Base-by-base conservation (phyloP, 2,888 invertebrate genomes). In the Ornithoptera alexandrae region DNA sequence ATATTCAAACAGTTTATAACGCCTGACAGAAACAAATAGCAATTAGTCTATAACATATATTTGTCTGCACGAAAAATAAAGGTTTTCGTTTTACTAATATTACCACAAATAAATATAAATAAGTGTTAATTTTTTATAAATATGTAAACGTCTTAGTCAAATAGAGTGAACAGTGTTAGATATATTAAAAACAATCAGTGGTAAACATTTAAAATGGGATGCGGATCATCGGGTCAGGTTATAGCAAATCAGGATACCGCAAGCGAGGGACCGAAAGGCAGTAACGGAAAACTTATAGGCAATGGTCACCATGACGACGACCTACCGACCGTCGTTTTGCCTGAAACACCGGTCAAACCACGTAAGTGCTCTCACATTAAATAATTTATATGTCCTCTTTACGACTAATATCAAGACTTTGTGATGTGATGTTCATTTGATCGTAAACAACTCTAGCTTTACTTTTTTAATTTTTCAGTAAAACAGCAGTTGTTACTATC, bases 261-360 rank as follows among this genome's bases (percentile, higher is more conserved):
- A 5, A 61, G 70, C 73, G 58, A 82, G 75, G 62, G 83, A 78
- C 56, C 65, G 75, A 36, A 70, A 39, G 66, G 67, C n/a, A 74
- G 76, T 1, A 84, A 86, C 62, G 86, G 83, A 20, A 74, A 73
- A 18, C 71, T 79, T 4, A 71, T 75, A n/a, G 74, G 76, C 2
- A 81, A 82, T 5, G 80, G 80, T 4, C 78, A 82, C 24, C 78
- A 72, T 30, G 73, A 87, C 30, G 75, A 78, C 61, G 89, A 90
- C 62, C 66, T 92, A 50, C 88, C 92, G 0, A 91, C 92, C 0
- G 87, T 90, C 1, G 82, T 91, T 10, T 73, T 92, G n/a, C 89
- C 92, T 0, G 93, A 93, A 0, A 86, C 91, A 0, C 90, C 90
- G 0, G 77, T 90, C 0, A 92, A 91, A 71, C 89, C 93, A 84